These are phyloP conservation scores for Drosophila pseudotakahashii DNA, from an alignment of 2,888 invertebrate species.

Conservation along the genomic window DNA sequence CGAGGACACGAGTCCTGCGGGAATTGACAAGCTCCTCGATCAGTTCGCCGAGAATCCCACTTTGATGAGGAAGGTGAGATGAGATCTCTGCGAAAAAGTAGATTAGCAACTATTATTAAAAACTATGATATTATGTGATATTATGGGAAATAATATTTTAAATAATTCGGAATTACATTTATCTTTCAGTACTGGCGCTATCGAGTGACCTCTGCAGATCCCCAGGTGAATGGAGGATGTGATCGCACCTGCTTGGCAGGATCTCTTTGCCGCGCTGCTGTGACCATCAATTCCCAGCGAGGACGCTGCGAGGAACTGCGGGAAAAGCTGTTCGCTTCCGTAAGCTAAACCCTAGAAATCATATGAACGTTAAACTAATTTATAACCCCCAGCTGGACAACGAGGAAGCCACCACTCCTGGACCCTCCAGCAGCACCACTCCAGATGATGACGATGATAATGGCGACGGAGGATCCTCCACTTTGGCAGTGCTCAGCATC, in stretches of 20 bases:
- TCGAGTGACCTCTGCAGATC: slow-evolving; percentile 74
- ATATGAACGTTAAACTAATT: background rate
- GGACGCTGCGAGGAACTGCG: slow-evolving; percentile 71
- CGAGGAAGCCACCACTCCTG: slow-evolving; percentile 34
- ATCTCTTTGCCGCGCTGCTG: slow-evolving; percentile 73
- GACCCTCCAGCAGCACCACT: slow-evolving; percentile 1
- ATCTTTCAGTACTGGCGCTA: slow-evolving; percentile 69
- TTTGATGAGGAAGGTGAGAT: slow-evolving; percentile 71
- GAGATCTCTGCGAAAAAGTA: too few species aligned
- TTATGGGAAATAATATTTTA: too few species aligned
- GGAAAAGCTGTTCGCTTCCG: slow-evolving; percentile 58
- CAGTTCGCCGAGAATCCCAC: slow-evolving; percentile 85
- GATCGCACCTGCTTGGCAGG: slow-evolving; percentile 67
- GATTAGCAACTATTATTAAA: too few species aligned
- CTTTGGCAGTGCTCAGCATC: slow-evolving; percentile 56
- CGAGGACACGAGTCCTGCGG: slow-evolving; percentile 87
- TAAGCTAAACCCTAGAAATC: slow-evolving; percentile 46
- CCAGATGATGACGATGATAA: background rate
- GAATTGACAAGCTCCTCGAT: slow-evolving; percentile 87
- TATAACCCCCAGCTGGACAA: slow-evolving; percentile 59
- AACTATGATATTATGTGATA: too few species aligned
- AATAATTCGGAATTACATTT: too few species aligned
- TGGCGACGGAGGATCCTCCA: slow-evolving; percentile 53
- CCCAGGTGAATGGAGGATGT: slow-evolving; percentile 71
- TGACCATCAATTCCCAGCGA: slow-evolving; percentile 69